phyloP scores from a whole-genome alignment of 2,113 vertebrate species.

The Cottus gobio region DNA sequence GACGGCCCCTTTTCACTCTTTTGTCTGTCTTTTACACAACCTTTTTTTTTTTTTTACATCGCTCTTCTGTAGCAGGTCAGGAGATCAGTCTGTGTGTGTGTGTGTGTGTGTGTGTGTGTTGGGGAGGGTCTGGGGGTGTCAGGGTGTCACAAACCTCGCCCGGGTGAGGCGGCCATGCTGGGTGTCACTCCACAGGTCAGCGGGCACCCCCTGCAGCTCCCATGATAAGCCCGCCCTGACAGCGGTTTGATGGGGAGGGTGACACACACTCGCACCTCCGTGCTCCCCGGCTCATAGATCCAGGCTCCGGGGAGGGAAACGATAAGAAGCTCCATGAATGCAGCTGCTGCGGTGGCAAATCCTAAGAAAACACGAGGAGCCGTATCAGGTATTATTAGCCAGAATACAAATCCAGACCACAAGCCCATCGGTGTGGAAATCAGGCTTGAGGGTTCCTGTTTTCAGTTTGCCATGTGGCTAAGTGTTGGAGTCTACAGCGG shows the following conservation, averaged over 20 bases:
- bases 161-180: slow-evolving; percentile 68
- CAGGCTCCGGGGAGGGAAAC: slow-evolving; percentile 38
- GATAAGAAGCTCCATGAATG: slow-evolving; percentile 67
- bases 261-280: slow-evolving; percentile 74
- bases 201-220: slow-evolving; percentile 77
- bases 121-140: slow-evolving; percentile 13
- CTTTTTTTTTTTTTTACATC: slow-evolving; percentile 12
- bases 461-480: background rate
- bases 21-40: slow-evolving; percentile 22
- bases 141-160: slow-evolving; percentile 75
- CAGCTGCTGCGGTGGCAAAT: slow-evolving; percentile 10
- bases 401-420: background rate
- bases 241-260: slow-evolving; percentile 75
- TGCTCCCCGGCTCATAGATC: slow-evolving; percentile 31
- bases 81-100: slow-evolving; percentile 17
- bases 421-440: slow-evolving; percentile 3
- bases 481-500: slow-evolving; percentile 30
- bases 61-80: slow-evolving; percentile 36
- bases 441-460: slow-evolving; percentile 5
- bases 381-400: slow-evolving; percentile 28
- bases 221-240: slow-evolving; percentile 89
- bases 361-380: slow-evolving; percentile 41
- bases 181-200: slow-evolving; percentile 85
- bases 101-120: too few species aligned
- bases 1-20: background rate